Evolutionary conservation across 2,113 vertebrate genomes (phyloP), one percentile per base, ranked within the genome.

Genomic region (Centropus unirufus): DNA sequence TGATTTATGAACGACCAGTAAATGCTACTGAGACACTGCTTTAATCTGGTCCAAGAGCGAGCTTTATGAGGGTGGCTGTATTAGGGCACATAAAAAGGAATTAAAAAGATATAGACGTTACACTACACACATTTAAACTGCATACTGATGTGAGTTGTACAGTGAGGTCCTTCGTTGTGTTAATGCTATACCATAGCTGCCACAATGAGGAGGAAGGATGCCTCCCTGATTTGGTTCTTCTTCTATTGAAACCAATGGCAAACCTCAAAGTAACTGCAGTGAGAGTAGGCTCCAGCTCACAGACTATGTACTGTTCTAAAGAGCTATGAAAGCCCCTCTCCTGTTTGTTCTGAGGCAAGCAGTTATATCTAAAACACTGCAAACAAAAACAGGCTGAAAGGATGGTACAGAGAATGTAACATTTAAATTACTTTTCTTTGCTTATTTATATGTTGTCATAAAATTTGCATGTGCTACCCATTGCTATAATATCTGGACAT

Each of bases 31-130:
- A 94, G 59, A 6, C 42, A 24, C 23, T 0, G 0, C 59, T 80
- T 74, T 77, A 73, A 81, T 80, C 84, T 86, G 75, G 84, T 83
- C 44, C 75, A 83, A 74, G 84, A 94, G 58, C 16, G 58, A 96
- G 47, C 39, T 95, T 91, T 88, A 91, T 3, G 67, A 91, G 42
- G 63, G 32, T 87, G 72, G 46, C 34, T 39, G 70, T 42, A 79
- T 91, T 85, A 92, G 67, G 46, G 21, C 67, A 17, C 67, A 75
- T 81, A 80, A 92, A 92, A 91, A 24, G 2, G 2, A 91, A 87
- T 80, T 57, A 16, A 32, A 18, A 40, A 83, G 52, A 87, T 26
- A 69, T 32, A 75, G 85, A 81, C 34, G 27, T 63, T 24, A 19
- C 6, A 6, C 63, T 77, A 9, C 14, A 30, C 22, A 7, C 80